Evolutionary conservation across 2,797 vertebrate species (phyloP).

Genomic region (Chlorospingus semifuscus): DNA sequence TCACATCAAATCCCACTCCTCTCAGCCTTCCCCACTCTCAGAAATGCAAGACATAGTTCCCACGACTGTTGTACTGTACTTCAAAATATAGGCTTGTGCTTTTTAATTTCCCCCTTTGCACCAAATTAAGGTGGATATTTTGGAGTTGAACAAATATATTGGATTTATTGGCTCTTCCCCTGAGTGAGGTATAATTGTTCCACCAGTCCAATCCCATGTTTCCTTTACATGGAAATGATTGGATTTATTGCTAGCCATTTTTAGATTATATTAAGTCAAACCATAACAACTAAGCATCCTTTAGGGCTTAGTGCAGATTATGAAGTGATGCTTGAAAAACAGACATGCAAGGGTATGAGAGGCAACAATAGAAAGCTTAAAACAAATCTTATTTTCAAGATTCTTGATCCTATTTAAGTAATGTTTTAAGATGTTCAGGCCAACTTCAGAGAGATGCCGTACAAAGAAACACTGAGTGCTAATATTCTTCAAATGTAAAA

Average conservation of each 20-base stretch:
- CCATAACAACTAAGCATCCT: slow-evolving; percentile 42
- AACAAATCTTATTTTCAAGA: slow-evolving; percentile 41
- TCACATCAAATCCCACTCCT: neutral
- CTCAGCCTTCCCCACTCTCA: neutral
- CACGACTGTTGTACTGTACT: neutral
- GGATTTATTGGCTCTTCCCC: slow-evolving; percentile 21
- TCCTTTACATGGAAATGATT: slow-evolving; percentile 35
- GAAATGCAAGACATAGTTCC: neutral
- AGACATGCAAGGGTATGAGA: slow-evolving; percentile 1
- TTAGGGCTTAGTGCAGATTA: slow-evolving; percentile 48
- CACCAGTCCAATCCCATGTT: neutral
- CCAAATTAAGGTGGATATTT: slow-evolving; percentile 28
- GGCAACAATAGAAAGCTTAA: slow-evolving; percentile 37
- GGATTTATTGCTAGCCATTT: slow-evolving; percentile 59
- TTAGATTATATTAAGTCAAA: slow-evolving; percentile 53
- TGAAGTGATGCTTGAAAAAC: slow-evolving; percentile 41
- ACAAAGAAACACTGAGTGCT: neutral
- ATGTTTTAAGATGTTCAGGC: slow-evolving; percentile 5
- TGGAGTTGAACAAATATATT: neutral
- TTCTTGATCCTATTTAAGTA: slow-evolving; percentile 31
- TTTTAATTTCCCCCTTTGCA: neutral
- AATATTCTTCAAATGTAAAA: neutral
- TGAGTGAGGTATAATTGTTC: neutral
- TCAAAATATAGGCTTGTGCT: neutral
- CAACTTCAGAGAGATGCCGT: neutral